Evolutionary conservation across 2,888 invertebrate species (phyloP).

Genomic region (Toxonevra muliebris): DNA sequence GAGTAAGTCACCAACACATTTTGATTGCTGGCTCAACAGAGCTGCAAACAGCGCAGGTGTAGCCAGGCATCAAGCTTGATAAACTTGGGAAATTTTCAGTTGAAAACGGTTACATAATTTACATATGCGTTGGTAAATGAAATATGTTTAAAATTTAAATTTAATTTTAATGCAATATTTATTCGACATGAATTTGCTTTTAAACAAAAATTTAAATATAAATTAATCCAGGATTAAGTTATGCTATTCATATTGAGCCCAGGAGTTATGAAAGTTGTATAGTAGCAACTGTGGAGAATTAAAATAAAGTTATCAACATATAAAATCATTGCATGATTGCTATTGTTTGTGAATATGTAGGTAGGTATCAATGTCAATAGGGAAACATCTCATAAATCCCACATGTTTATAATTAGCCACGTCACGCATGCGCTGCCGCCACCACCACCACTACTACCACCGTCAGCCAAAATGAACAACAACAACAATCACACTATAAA

Average conservation of each 20-base stretch:
- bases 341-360: neutral
- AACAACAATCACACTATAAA: too few species aligned
- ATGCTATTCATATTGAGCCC: too few species aligned
- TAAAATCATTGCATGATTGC: neutral
- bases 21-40: neutral
- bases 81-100: constrained; percentile 3
- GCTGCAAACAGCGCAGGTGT: neutral
- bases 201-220: too few species aligned
- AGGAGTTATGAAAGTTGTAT: too few species aligned
- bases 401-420: constrained; percentile 58
- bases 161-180: constrained; percentile 20
- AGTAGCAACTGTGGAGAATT: constrained; percentile 6
- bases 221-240: too few species aligned
- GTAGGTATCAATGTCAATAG: neutral
- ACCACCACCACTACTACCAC: constrained; percentile 1
- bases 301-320: neutral
- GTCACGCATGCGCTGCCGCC: constrained; percentile 34
- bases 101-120: constrained; percentile 20
- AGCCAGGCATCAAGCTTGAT: neutral
- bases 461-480: neutral
- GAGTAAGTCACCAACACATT: neutral
- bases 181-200: too few species aligned
- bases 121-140: neutral
- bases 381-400: constrained; percentile 47
- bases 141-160: too few species aligned